These are phyloP conservation scores for Amphimedon queenslandica DNA, from an alignment of 37 sponge, comb jelly and placozoan species.

Conservation along the genomic window DNA sequence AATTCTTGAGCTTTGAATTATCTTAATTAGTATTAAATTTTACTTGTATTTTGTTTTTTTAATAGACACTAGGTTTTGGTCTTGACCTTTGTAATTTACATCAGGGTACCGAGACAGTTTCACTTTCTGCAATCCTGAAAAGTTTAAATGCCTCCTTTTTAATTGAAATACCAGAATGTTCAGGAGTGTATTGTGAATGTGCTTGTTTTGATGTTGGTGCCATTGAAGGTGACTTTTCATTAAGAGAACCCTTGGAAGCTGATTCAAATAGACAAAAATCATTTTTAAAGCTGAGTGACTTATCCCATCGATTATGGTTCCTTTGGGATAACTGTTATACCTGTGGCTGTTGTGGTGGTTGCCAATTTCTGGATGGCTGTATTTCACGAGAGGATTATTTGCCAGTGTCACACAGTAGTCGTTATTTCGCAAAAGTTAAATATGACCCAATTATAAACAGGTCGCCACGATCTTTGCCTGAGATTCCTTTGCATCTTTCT, in stretches of 20 bases:
- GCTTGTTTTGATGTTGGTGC: conserved; percentile 26
- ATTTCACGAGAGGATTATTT: too few species aligned
- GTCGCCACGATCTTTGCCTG: too few species aligned
- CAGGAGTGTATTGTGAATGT: conserved; percentile 9
- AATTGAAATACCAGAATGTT: not conserved
- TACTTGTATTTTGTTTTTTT: not conserved
- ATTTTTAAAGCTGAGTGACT: conserved; percentile 53
- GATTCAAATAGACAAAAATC: conserved; percentile 38
- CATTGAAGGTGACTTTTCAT: conserved; percentile 35
- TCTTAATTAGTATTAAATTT: not conserved
- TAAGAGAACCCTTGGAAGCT: conserved; percentile 30
- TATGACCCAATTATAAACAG: too few species aligned
- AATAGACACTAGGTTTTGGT: conserved; percentile 52
- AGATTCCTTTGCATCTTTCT: too few species aligned
- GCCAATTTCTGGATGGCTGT: conserved; percentile 37
- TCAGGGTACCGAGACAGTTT: conserved; percentile 19
- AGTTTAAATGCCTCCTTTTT: conserved; percentile 16
- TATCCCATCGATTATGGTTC: conserved; percentile 50
- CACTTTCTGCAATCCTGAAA: conserved; percentile 35
- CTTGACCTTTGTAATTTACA: conserved; percentile 51
- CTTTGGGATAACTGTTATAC: conserved; percentile 24
- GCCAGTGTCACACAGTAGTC: not conserved
- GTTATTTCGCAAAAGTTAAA: not conserved
- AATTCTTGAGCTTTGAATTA: not conserved
- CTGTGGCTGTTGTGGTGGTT: conserved; percentile 74